Evolutionary conservation across 1,140 invertebrate genomes (phyloP).

Genomic region (Megalopta genalis): DNA sequence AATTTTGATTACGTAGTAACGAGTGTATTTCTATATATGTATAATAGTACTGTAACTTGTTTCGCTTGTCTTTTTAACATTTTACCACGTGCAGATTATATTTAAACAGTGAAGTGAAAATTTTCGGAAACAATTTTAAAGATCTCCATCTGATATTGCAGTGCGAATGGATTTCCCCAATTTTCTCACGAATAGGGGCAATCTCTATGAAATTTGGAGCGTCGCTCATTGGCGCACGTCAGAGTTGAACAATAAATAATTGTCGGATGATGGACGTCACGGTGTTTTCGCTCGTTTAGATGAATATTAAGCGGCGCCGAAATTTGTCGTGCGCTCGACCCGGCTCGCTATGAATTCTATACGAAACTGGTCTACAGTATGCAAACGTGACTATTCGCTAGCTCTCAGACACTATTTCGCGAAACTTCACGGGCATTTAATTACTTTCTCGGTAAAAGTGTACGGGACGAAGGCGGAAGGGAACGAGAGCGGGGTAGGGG

Average conservation of each 20-base stretch:
- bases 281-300: background rate
- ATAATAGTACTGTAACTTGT: too few relatives aligned
- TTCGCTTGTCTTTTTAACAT: too few relatives aligned
- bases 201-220: too few relatives aligned
- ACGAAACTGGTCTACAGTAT: background rate
- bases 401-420: slow-evolving; percentile 29
- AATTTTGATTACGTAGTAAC: too few relatives aligned
- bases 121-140: too few relatives aligned
- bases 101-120: too few relatives aligned
- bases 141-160: too few relatives aligned
- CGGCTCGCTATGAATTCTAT: background rate
- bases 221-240: background rate
- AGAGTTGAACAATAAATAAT: background rate
- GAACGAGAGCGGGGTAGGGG: too few relatives aligned
- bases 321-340: background rate
- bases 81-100: too few relatives aligned
- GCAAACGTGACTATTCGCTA: slow-evolving; percentile 1
- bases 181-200: too few relatives aligned
- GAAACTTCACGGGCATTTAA: slow-evolving; percentile 31
- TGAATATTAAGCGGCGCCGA: background rate
- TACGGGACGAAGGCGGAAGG: background rate
- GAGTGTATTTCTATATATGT: too few relatives aligned
- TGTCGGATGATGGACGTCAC: background rate
- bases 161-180: too few relatives aligned
- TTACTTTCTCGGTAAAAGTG: slow-evolving; percentile 19